Evolutionary conservation across 2,797 vertebrate genomes (phyloP), one percentile per base, ranked within the genome.

Genomic region (Rhinogobio ventralis): DNA sequence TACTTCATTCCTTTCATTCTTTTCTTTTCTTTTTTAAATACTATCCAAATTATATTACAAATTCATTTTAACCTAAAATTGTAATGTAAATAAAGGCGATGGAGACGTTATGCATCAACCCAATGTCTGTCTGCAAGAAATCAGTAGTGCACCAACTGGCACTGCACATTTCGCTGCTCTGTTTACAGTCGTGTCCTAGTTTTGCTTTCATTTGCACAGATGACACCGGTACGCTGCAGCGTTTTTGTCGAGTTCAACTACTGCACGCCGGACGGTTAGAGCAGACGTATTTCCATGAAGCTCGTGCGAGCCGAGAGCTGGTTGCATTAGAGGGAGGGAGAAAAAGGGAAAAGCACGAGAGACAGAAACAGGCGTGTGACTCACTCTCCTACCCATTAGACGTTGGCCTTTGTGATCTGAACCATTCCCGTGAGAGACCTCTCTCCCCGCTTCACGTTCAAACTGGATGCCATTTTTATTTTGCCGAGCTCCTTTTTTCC

Each of bases 321-420:
- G 45, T 81, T 42, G 62, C 42, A 39, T 55, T 77, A 69, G 55
- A 55, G 82, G 42, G 85, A 85, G 80, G 78, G 79, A 83, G 64
- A 72, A 68, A 81, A 85, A 78, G 66, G 36, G 66, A 68, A 64
- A 51, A 83, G 45, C 51, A 42, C 42, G 64, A 84, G 85, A 81
- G 85, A 83, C 39, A 78, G 85, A 85, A 86, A 86, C 86, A 87
- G 79, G 86, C 87, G 45, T 89, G 85, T 91, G 88, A 88, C 83
- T 89, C 89, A 87, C 78, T 62, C 79, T 87, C 66, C 85, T 87
- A 86, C 81, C 87, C 68, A 86, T 88, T 87, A 88, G 89, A 86
- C 76, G 42, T 79, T 87, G 86, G 57, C 85, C 83, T 90, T 91
- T 87, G 85, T 91, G 83, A 83, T 88, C 51, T 46, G 66, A 64